Evolutionary conservation across 2,797 vertebrate species (phyloP), one percentile per base, ranked within the genome.

Genomic region (Microctenopoma steveboyesi): DNA sequence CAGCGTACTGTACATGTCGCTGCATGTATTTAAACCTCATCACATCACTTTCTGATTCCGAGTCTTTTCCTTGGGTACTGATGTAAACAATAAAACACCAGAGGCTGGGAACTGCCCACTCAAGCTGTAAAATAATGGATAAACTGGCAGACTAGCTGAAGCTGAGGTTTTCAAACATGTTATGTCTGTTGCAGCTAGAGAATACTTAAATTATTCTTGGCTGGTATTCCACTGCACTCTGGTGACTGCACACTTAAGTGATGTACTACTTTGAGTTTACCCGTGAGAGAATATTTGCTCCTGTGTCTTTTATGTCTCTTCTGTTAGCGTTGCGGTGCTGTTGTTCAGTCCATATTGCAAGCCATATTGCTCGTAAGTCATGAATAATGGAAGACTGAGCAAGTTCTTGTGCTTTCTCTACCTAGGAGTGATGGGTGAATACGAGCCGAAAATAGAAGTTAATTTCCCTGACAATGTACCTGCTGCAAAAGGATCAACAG

Each of bases 391-490:
- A 92, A 70, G 57, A 70, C 72, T 89, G 77, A 84, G 75, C 66
- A 57, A 64, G 42, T 88, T 82, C 75, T 79, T 83, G 76, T 83
- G 81, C 77, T 84, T 88, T 65, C 75, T 86, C 78, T 81, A 61
- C 60, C 2, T 63, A 99, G 97, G 97, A 85, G 93, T 95, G 77
- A 99, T 99, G 97, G 97, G 96, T 40, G 97, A 99, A 92, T 99
- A 99, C 10, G 97, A 99, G 90, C 97, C 97, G n/a, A 98, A 98
- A 94, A 98, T 99, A 93, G 97, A 99, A 95, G 96, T 99, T 90
- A 93, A 97, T 93, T 98, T 98, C 89, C 95, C 97, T 68, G 97
- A 98, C 90, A 96, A 93, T 2, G 94, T 98, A 64, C 96, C 96
- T 46, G 95, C 96, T 43, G 95, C 97, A 8, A 97, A 96, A 91